Base-by-base conservation (phyloP, 2,797 vertebrate species). In the Orientallactaga sibirica region DNA sequence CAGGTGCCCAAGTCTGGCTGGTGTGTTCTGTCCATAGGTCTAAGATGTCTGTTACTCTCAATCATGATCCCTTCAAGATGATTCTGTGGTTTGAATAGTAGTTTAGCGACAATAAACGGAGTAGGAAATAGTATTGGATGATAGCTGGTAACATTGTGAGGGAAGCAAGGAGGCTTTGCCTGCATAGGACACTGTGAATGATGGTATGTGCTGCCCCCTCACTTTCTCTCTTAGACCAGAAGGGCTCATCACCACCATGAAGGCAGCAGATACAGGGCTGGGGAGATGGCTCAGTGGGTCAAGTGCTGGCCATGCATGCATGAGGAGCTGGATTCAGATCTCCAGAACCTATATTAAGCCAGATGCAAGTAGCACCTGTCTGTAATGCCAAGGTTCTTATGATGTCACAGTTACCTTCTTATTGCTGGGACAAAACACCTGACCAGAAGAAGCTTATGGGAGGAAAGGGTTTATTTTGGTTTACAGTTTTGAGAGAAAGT, bases 221-320 rank as follows among this genome's bases (percentile, higher is more conserved):
- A 43, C 81, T 96, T 86, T 96, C 82, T 73, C 18, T 1, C 25
- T 76, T 95, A 62, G 89, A 73, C 78, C 55, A 27, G 37, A 94
- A 86, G 74, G 96, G 76, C 94, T 95, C 77, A 9, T 19, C 77
- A 84, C 71, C 67, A 4, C 29, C 94, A 94, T 96, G 86, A 92
- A 97, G 12, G 55, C 12, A 58, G 55, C 55, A 58, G 48, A 48
- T 48, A 48, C 48, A 48, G 55, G 55, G 55, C 55, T 58, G 55
- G 12, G 55, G 52, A 58, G 55, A 58, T 58, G 55, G 14, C 12
- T 58, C 55, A 58, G 55, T 58, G 55, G 14, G 55, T 58, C 55
- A 58, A 58, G 55, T 58, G 6, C 48, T 48, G 48, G 48, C 48
- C 48, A 48, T 48, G 48, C 15, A 14, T 58, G 55, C 55, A 58